phyloP scores from a whole-genome alignment of 2,888 invertebrate species.

The Lapara coniferarum region DNA sequence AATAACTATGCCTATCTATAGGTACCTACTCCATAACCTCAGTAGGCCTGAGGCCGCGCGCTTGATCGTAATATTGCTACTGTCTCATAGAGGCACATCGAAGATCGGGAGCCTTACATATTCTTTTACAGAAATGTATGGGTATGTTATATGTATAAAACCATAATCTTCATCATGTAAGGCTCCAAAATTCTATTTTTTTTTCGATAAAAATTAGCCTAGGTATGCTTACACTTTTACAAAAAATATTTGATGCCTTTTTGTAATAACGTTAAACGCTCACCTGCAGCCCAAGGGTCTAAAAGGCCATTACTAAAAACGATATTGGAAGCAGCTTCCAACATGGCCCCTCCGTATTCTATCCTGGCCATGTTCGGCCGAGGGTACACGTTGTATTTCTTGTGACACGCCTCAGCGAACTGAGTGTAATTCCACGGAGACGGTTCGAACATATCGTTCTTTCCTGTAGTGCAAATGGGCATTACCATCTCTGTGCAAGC shows the following conservation, averaged over 20 bases:
- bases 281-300: slow-evolving; percentile 94
- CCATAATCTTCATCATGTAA: too few relatives aligned
- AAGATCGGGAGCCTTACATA: too few relatives aligned
- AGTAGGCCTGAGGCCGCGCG: too few relatives aligned
- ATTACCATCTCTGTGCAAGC: slow-evolving; percentile 98
- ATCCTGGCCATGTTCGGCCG: slow-evolving; percentile 86
- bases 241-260: too few relatives aligned
- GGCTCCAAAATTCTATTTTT: too few relatives aligned
- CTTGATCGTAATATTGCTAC: too few relatives aligned
- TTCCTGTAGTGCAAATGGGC: slow-evolving; percentile 93
- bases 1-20: too few relatives aligned
- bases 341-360: slow-evolving; percentile 91
- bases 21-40: too few relatives aligned
- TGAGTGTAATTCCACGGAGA: slow-evolving; percentile 87
- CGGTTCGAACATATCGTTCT: slow-evolving; percentile 93
- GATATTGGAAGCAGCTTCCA: slow-evolving; percentile 87
- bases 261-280: background rate
- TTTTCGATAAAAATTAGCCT: background rate
- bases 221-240: background rate
- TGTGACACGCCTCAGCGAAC: slow-evolving; percentile 87
- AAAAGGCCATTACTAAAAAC: slow-evolving; percentile 93
- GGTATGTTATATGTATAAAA: too few relatives aligned
- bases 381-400: slow-evolving; percentile 87
- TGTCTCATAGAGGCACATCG: too few relatives aligned
- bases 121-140: too few relatives aligned